Evolutionary conservation across 2,797 vertebrate genomes (phyloP), one percentile per base, ranked within the genome.

Genomic region (Spheniscus humboldti): DNA sequence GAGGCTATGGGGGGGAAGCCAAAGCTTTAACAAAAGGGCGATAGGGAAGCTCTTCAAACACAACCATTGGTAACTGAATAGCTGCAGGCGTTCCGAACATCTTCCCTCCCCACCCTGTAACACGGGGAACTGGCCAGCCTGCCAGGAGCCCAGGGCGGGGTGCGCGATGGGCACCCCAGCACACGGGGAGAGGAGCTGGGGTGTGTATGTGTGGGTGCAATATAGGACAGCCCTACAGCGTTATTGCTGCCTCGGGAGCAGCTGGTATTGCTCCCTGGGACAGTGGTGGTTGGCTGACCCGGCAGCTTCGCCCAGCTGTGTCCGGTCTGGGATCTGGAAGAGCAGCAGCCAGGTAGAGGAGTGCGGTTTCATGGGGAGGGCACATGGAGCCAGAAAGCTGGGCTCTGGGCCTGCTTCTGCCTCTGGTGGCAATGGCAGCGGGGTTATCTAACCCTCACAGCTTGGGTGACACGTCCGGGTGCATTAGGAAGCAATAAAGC

Each of bases 21-120:
- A 94, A 97, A 74, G 95, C 88, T 82, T 75, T 84, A n/a, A 82
- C 74, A 81, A 72, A 90, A 95, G 93, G 92, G 94, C 64, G 94
- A 92, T 91, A 93, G 96, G 94, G 96, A 96, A 96, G 93, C 89
- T 88, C 90, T 97, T 97, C 94, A 96, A 97, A 93, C 96, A 25
- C 95, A 82, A 90, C 73, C 94, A 73, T 82, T 9, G 86, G 72
- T 88, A 96, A 96, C 48, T 13, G 91, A 94, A 91, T 94, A 96
- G 97, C 97, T 96, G 92, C 92, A 60, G 96, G 96, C 93, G 6
- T 62, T 96, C 48, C 5, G n/a, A 90, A 62, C 92, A 90, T 41
- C 94, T 93, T 94, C 92, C 37, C 80, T 96, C 96, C 92, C 92
- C 94, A 27, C 97, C 96, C 95, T 88, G 71, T 1, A 73, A 47